Percentiles rank a stretch among this genome's conserved stretches.
Conservation (phyloP, 1,140 invertebrate species). For the Bilobella aurantiaca region DNA sequence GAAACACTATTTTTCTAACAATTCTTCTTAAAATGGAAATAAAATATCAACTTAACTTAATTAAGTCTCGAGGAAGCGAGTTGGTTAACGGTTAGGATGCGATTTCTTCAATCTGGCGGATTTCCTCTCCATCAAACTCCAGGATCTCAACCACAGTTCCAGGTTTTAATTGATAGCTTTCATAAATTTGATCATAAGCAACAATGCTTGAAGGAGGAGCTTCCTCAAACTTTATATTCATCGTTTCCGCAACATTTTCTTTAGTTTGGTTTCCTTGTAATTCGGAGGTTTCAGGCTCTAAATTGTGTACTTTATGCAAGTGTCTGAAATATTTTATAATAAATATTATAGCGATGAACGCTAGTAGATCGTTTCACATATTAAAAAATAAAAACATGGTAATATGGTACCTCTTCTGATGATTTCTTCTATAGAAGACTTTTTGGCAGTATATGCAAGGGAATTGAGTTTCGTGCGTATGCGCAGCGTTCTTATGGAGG, state of each 20-base stretch:
- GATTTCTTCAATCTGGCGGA: not conserved
- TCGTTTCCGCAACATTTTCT: not conserved
- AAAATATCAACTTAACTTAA: too few relatives aligned
- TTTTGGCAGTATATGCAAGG: not conserved
- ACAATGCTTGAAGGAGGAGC: too few relatives aligned
- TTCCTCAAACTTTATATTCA: not conserved
- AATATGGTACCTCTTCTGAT: not conserved
- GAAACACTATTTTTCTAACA: too few relatives aligned
- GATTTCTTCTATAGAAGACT: not conserved
- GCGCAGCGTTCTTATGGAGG: not conserved
- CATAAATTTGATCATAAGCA: too few relatives aligned
- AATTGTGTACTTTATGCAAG: not conserved
- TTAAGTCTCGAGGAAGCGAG: too few relatives aligned
- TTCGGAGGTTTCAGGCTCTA: not conserved
- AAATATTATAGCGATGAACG: not conserved
- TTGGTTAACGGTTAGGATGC: too few relatives aligned
- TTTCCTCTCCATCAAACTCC: not conserved
- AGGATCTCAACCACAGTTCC: not conserved
- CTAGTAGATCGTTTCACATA: not conserved
- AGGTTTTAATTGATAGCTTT: not conserved
- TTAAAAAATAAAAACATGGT: not conserved
- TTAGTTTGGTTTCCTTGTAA: not conserved
- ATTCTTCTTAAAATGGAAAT: too few relatives aligned
- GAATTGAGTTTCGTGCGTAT: not conserved
- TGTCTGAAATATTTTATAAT: not conserved